Base-by-base conservation (phyloP, 2,797 vertebrate species). In the Melanotaenia boesemani region DNA sequence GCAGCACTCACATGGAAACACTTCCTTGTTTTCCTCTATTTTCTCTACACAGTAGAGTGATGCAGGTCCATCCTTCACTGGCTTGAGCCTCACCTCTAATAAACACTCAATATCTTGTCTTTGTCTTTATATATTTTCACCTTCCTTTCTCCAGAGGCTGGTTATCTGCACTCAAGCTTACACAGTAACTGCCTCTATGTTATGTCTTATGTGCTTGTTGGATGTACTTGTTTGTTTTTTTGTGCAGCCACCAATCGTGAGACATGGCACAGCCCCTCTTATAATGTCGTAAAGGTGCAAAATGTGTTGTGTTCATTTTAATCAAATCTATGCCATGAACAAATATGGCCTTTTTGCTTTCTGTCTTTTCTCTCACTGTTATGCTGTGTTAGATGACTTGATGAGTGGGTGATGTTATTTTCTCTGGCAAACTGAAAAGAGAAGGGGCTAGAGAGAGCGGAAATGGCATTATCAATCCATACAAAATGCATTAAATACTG, bases 371-470 rank as follows among this genome's bases (percentile, higher is more conserved):
- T 80, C 63, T 85, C 64, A 56, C 75, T 78, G 78, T 65, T 90
- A 34, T 70, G 82, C 80, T 85, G 67, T 73, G 78, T 68, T 86
- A 74, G 91, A 90, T 90, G 85, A 86, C 82, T 88, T 82, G 86
- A 86, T 74, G 86, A 89, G 89, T 90, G 88, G 89, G 86, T 86
- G 88, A 90, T 92, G 88, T 91, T 88, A 86, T 90, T 90, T 91
- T 87, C 78, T 84, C 73, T 84, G 87, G 86, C 79, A 85, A 85
- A 83, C 71, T 77, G 70, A 85, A 71, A 72, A 68, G 80, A 77
- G 77, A 82, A 83, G 55, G 55, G 69, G 67, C 67, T 34, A 24
- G 24, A 74, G 50, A 34, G 63, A 83, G 56, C 39, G 48, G 79
- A 82, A 87, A 86, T 69, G 64, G 67, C 71, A 85, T 64, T n/a